phyloP scores from a whole-genome alignment of 2,797 vertebrate species.

The Anguilla obscura region DNA sequence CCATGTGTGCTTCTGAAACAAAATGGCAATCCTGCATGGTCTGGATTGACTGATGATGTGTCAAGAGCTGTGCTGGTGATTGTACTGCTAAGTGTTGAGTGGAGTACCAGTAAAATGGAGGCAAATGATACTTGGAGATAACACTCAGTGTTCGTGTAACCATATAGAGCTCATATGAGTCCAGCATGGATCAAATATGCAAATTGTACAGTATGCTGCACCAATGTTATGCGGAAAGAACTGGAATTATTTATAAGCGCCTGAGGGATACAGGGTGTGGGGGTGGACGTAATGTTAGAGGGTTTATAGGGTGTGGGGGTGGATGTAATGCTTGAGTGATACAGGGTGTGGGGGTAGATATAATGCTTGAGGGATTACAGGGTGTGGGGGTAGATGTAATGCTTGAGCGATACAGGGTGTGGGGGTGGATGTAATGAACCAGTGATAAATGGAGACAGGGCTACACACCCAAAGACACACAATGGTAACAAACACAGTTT shows the following conservation, averaged over 20 bases:
- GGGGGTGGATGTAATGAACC: neutral
- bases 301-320: no score
- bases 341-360: no score
- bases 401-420: no score
- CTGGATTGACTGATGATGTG: neutral
- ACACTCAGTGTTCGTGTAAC: no score
- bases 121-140: neutral
- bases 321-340: no score
- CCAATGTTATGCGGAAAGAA: neutral
- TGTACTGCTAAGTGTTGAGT: neutral
- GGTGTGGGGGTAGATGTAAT: no score
- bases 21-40: neutral
- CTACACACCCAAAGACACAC: neutral
- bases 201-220: neutral
- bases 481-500: neutral
- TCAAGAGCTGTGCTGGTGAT: neutral
- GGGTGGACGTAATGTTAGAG: neutral
- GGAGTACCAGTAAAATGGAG: neutral
- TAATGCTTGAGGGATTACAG: no score
- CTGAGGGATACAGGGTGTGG: neutral
- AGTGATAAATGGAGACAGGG: neutral
- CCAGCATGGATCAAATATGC: no score
- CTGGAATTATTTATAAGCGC: neutral
- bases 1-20: neutral
- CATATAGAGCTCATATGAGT: no score